These are phyloP conservation scores for Ornithoptera alexandrae DNA, from an alignment of 2,888 invertebrate species.

Conservation along the genomic window DNA sequence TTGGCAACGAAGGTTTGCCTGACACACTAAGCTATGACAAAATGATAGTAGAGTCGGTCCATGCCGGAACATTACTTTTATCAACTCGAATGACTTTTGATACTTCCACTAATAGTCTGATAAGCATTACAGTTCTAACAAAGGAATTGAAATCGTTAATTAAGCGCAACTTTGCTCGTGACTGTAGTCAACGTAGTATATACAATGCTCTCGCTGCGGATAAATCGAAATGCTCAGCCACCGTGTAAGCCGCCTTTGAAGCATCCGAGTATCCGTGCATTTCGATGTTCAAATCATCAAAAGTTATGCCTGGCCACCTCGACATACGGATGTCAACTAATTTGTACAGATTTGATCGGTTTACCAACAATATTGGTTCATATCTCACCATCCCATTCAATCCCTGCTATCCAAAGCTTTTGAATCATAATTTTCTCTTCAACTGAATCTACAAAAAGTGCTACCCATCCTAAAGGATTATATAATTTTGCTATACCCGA, in stretches of 20 bases:
- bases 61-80: conserved; percentile 27
- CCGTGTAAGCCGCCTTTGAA: not conserved
- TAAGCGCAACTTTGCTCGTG: conserved; percentile 35
- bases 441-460: conserved; percentile 32
- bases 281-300: conserved; percentile 28
- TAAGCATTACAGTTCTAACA: conserved; percentile 35
- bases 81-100: conserved; percentile 21
- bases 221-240: no score
- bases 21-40: conserved; percentile 34
- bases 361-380: conserved; percentile 28
- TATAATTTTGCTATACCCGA: conserved; percentile 38
- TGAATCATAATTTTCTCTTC: conserved; percentile 33
- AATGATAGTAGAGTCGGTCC: conserved; percentile 40
- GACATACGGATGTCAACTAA: conserved; percentile 30
- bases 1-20: conserved; percentile 36
- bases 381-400: conserved; percentile 34
- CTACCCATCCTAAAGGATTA: conserved; percentile 41
- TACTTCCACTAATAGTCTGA: conserved; percentile 30
- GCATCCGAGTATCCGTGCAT: conserved; percentile 30
- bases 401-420: conserved; percentile 32
- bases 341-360: conserved; percentile 19
- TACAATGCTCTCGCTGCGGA: not conserved
- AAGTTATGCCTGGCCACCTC: conserved; percentile 28
- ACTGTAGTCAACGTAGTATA: conserved; percentile 31
- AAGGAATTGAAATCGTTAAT: conserved; percentile 34